These are phyloP conservation scores for Megaceryle alcyon DNA, from an alignment of 2,797 vertebrate species.

Conservation along the genomic window DNA sequence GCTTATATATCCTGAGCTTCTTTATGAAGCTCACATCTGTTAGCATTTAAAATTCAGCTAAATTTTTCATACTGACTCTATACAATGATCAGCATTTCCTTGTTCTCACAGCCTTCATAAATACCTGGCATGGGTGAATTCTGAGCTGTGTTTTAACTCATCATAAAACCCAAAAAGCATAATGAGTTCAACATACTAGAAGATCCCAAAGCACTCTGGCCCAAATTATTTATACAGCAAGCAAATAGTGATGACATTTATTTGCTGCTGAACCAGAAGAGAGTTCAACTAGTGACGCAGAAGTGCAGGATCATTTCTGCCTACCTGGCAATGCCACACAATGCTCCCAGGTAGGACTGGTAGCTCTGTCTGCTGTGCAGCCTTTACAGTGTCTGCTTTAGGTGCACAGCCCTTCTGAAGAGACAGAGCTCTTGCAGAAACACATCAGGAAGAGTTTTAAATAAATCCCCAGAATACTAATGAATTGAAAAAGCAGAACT, in stretches of 20 bases:
- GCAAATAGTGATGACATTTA: neutral
- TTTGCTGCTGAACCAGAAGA: neutral
- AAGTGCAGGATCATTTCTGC: neutral
- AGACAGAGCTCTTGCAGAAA: neutral
- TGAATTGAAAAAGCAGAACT: neutral
- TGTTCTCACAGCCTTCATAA: neutral
- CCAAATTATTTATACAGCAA: slow-evolving; percentile 18
- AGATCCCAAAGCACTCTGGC: neutral
- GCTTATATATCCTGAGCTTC: neutral
- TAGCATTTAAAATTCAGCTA: neutral
- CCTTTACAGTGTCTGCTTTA: neutral
- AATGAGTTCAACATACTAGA: neutral
- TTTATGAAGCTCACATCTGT: neutral
- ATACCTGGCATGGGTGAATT: neutral
- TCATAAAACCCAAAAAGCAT: neutral
- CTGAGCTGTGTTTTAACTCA: neutral
- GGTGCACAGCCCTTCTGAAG: neutral
- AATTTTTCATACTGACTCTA: neutral
- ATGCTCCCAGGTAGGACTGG: neutral
- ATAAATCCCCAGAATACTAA: slow-evolving; percentile 30
- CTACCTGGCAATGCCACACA: neutral
- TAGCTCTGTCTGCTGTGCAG: neutral
- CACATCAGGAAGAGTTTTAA: neutral
- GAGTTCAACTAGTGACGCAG: slow-evolving; percentile 6
- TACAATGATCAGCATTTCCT: neutral